Percentiles rank a stretch among this genome's conserved stretches.
Conservation (phyloP, 2,113 vertebrate species). For the Spea multiplicata region DNA sequence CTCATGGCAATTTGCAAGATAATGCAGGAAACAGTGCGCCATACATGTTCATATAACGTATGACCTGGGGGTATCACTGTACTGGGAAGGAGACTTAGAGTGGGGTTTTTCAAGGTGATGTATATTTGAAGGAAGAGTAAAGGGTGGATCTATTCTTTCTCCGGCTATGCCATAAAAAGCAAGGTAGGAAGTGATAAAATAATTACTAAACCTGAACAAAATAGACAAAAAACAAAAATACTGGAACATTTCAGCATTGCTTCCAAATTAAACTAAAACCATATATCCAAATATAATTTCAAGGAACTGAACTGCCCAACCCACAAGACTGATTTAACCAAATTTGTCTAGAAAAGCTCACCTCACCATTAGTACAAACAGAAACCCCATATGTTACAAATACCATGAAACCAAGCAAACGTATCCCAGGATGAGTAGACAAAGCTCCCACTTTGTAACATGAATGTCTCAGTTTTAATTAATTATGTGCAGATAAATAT, state of each 20-base stretch:
- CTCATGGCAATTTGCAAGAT: conserved; percentile 4
- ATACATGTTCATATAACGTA: not conserved
- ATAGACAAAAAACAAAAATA: conserved; percentile 31
- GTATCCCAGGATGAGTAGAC: conserved; percentile 38
- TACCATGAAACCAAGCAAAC: conserved; percentile 23
- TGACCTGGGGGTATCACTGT: not conserved
- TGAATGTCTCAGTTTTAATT: conserved; percentile 31
- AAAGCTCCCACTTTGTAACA: conserved; percentile 17
- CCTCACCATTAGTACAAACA: conserved; percentile 20
- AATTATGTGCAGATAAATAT: conserved; percentile 38
- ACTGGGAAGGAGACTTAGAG: conserved; percentile 21
- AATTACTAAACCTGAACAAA: conserved; percentile 35
- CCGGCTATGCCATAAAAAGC: conserved; percentile 46
- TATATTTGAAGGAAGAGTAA: conserved; percentile 12
- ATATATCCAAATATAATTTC: conserved; percentile 32
- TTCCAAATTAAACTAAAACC: conserved; percentile 32
- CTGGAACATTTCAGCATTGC: conserved; percentile 33
- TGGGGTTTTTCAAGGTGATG: conserved; percentile 10
- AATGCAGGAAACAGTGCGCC: not conserved
- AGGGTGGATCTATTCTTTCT: conserved; percentile 43
- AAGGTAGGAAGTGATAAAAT: conserved; percentile 33
- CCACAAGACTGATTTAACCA: conserved; percentile 3
- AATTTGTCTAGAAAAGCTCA: conserved; percentile 27
- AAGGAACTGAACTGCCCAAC: conserved; percentile 27
- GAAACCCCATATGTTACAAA: conserved; percentile 18